phyloP scores from a whole-genome alignment of 2,797 vertebrate genomes.

The Champsocephalus gunnari region DNA sequence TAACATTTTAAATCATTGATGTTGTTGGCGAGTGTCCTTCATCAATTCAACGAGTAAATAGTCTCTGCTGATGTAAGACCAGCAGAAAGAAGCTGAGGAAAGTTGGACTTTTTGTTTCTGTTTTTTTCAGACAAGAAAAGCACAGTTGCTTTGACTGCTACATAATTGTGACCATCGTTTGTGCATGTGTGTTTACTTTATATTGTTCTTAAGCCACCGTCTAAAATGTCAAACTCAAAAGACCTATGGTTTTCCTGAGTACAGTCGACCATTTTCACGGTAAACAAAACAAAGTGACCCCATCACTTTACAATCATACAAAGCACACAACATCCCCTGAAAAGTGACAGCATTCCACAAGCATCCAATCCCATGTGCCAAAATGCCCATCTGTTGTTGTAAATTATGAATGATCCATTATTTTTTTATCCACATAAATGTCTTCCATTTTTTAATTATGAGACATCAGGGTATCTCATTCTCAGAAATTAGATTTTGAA shows the following conservation, averaged over 20 bases:
- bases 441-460: conserved; percentile 90
- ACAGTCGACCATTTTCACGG: conserved; percentile 34
- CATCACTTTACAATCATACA: conserved; percentile 66
- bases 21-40: conserved; percentile 36
- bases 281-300: conserved; percentile 71
- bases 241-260: conserved; percentile 17
- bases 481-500: conserved; percentile 72
- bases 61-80: conserved; percentile 19
- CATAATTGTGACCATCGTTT: conserved; percentile 10
- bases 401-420: conserved; percentile 92
- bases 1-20: conserved; percentile 46
- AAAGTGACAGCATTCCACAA: conserved; percentile 66
- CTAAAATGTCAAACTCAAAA: conserved; percentile 14
- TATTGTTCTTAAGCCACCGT: conserved; percentile 20
- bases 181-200: conserved; percentile 4
- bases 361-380: conserved; percentile 70
- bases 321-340: conserved; percentile 62
- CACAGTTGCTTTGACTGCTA: not conserved
- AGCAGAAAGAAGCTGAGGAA: conserved; percentile 11
- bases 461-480: conserved; percentile 76
- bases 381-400: conserved; percentile 87
- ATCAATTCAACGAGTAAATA: conserved; percentile 58
- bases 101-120: not conserved
- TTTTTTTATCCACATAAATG: conserved; percentile 89
- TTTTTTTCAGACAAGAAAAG: not conserved